Percentiles rank a stretch among this genome's conserved stretches.
Evolutionary conservation across 2,113 vertebrate genomes (phyloP).

Genomic region (Peromyscus maniculatus): DNA sequence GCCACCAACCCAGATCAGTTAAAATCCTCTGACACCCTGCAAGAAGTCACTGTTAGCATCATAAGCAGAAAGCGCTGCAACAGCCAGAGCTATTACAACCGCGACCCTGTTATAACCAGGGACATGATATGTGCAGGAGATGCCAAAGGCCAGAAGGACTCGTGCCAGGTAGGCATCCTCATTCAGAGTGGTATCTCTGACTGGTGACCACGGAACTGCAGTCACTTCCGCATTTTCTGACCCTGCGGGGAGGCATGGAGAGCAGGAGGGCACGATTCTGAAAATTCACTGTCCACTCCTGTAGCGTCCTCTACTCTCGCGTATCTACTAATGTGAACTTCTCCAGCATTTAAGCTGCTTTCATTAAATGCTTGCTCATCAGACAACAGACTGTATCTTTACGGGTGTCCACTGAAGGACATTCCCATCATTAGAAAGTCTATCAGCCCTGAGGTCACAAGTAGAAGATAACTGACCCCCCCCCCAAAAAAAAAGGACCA

Average conservation of each 20-base stretch:
- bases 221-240: background rate
- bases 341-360: background rate
- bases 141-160: conserved; percentile 39
- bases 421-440: background rate
- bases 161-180: conserved; percentile 58
- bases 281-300: background rate
- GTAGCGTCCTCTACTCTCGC: background rate
- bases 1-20: background rate
- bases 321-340: background rate
- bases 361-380: background rate
- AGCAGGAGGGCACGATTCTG: background rate
- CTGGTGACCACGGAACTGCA: background rate
- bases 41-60: conserved; percentile 62
- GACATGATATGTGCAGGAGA: conserved; percentile 64
- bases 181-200: background rate
- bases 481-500: background rate
- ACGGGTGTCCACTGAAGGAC: background rate
- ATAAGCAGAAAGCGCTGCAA: conserved; percentile 55
- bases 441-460: background rate
- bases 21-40: conserved; percentile 44
- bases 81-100: background rate
- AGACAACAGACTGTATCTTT: background rate
- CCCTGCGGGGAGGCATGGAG: too few species aligned
- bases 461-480: background rate
- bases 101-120: conserved; percentile 60